Evolutionary conservation across 2,888 invertebrate genomes (phyloP), one percentile per base, ranked within the genome.

Genomic region (Sarcophaga carnaria): DNA sequence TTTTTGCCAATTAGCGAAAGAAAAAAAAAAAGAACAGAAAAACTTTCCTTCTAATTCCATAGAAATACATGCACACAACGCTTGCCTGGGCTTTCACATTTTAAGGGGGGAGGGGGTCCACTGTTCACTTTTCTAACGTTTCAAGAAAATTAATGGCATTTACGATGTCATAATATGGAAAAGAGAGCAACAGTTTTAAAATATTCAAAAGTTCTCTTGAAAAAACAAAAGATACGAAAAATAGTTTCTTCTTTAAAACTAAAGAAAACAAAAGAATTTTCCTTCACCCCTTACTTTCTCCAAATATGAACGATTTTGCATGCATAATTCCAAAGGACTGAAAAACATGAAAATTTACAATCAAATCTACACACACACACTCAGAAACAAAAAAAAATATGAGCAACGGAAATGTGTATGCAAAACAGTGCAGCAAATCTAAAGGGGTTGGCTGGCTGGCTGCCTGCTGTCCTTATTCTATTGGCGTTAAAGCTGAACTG

Each of bases 401-500:
- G 8, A 37, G 10, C 37, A 37, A 37, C 37, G 37, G 8, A 20
- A 47, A 62, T 17, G 47, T 14, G 37, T 25, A 80, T 64, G 71
- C 60, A 72, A 80, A 80, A 80, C 25, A 80, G 67, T 47, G 49
- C 22, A 63, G 14, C 12, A 62, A 63, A 77, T 20, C n/a, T 47
- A 60, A n/a, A 66, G 60, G 66, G 60, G 72, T 66, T 37, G 37
- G 37, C 37, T 37, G 37, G 37, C 37, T 37, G 37, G 37, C 37
- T 37, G 37, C 37, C 37, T 37, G 37, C 37, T 54, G 54, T 54
- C 17, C 54, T 14, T 14, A 12, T 54, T 14, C 54, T 54, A 54
- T 54, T 67, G 75, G 70, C 64, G 76, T 80, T 76, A 47, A 80
- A 70, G 80, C 79, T 66, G 71, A 84, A 80, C 79, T 76, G 80